phyloP scores from a whole-genome alignment of 2,113 vertebrate genomes.

The Eurystomus gularis region DNA sequence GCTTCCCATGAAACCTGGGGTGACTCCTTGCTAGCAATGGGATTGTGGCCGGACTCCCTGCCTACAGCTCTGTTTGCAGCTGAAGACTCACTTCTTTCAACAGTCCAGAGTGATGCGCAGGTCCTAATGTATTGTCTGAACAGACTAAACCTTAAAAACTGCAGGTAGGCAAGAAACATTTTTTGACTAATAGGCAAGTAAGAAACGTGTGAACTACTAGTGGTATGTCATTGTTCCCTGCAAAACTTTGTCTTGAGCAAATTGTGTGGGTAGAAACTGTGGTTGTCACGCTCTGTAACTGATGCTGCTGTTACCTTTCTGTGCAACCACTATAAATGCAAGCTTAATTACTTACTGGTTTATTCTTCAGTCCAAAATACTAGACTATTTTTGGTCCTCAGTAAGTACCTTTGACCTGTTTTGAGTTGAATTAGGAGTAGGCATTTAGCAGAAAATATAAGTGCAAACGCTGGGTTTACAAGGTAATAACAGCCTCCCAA shows the following conservation, averaged over 20 bases:
- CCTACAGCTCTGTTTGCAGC: constrained; percentile 84
- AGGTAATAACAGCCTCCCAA: neutral
- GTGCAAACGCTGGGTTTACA: neutral
- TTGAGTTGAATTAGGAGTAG: neutral
- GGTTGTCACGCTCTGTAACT: neutral
- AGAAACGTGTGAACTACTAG: neutral
- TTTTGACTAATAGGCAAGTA: neutral
- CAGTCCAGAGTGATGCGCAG: constrained; percentile 86
- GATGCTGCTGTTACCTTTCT: neutral
- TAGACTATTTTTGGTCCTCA: neutral
- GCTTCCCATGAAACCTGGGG: constrained; percentile 77
- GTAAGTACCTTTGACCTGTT: neutral
- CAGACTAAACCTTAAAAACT: constrained; percentile 83
- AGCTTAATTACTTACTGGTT: neutral
- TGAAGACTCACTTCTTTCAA: constrained; percentile 89
- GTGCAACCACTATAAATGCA: neutral
- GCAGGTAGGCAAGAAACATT: constrained; percentile 71
- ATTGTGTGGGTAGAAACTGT: neutral
- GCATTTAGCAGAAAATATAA: neutral
- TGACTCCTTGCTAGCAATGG: constrained; percentile 82
- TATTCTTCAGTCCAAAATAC: neutral
- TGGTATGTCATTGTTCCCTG: neutral
- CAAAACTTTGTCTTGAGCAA: neutral
- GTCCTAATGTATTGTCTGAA: constrained; percentile 89
- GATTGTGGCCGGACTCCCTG: constrained; percentile 90